Evolutionary conservation across 2,797 vertebrate species (phyloP), one percentile per base, ranked within the genome.

Genomic region (Picus viridis): DNA sequence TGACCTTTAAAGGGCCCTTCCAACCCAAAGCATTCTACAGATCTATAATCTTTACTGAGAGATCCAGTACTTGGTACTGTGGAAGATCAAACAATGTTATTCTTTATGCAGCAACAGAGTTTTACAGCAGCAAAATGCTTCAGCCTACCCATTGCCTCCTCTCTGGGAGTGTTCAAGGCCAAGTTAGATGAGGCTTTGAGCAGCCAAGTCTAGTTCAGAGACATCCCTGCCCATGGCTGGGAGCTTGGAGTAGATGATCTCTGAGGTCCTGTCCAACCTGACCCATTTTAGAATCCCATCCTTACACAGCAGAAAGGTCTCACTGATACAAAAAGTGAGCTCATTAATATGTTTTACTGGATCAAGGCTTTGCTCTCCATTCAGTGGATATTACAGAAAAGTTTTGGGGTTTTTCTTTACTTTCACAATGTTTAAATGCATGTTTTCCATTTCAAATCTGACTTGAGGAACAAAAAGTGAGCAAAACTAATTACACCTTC

Each of bases 381-480:
- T 77, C 69, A 65, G 30, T 24, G 45, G 23, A 3, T 1, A 6
- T 22, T 34, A 27, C 15, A 32, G 32, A 45, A 22, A 86, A 65
- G 29, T 26, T 26, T 67, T 4, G 4, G 10, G 7, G 3, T 0
- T 8, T 4, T 16, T 74, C 0, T 23, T 56, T 6, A 64, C 41
- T 86, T 81, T 41, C 26, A 27, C 39, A 78, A 65, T 9, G 12
- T 64, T 83, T 41, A 88, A 83, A 85, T 1, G 7, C 9, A 62
- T 12, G 7, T 36, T 27, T 57, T 75, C 32, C 4, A 75, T n/a
- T 56, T 59, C 7, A 70, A 30, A 47, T 34, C 57, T 45, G 68
- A 67, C 12, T 19, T 13, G 17, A 86, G 59, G 45, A 82, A 17
- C 56, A 78, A 86, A 71, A 74, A 5, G 20, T 0, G 2, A 94